Evolutionary conservation across 2,113 vertebrate genomes (phyloP), one percentile per base, ranked within the genome.

Genomic region (Todiramphus chloris): DNA sequence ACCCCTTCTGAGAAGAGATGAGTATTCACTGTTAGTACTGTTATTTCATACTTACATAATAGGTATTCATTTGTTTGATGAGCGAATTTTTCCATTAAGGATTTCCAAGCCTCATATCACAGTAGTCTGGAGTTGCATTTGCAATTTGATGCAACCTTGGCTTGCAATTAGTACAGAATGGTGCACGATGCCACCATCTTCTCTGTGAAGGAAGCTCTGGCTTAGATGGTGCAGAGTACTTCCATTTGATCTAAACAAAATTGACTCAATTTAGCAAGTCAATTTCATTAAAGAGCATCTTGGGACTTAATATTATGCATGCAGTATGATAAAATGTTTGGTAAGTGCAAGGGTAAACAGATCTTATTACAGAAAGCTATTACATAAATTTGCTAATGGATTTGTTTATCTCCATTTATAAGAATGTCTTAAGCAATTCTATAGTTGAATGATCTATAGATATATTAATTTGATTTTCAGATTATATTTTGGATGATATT

Each of bases 401-500:
- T 94, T 93, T 86, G 56, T 93, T 91, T 93, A 91, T 91, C 31
- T 74, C 60, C 73, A 43, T 89, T 92, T 87, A 56, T 90, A 53
- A 93, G 91, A 92, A 64, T 44, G 19, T 87, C 20, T 53, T 25
- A 68, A 33, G 56, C 46, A 89, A 48, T 86, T 94, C 60, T 78
- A 2, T 74, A 56, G 43, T 31, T 64, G 56, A 86, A 67, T 60
- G 39, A 35, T 73, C 43, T 78, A 62, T 51, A 90, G 51, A 77
- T 66, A 66, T 24, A 53, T 64, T 72, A 2, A 86, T 93, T 59
- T 83, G 13, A 80, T 21, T 62, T 62, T 80, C 41, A 59, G 31
- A 74, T 16, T 85, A 1, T 4, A 28, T 80, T 86, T 89, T 59
- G 15, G 5, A 46, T 93, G 59, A 35, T 84, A 53, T 21, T 63